Base-by-base conservation (phyloP, 2,888 invertebrate species). In the Alviniconcha strummeri region DNA sequence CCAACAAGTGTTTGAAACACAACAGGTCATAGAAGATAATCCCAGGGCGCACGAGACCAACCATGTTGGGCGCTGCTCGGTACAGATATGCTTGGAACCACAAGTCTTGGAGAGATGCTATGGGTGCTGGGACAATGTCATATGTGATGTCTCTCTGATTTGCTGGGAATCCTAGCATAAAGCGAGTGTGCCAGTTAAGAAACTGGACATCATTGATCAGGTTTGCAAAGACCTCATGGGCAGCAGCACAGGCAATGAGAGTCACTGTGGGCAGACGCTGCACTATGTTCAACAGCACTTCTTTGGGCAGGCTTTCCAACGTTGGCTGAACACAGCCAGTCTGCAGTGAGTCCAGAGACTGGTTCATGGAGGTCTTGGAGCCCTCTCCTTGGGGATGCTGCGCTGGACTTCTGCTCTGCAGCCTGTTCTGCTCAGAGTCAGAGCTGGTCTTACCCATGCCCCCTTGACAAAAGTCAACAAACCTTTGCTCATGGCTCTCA, bases 1-100 rank as follows among this genome's bases (percentile, higher is more conserved):
- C 82, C 54, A 82, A 19, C n/a, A 82, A 67, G 57, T 82, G 82
- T 55, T 82, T 74, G 64, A 82, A 82, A 17, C 76, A 75, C 67
- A 82, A n/a, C 52, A 82, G 75, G 54, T 82, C 76, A 19, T 75
- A 82, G 67, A 75, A 82, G 5, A 76, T 60, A 67, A 19, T 15
- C 4, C 76, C 76, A 15, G 82, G 64, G 52, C 75, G 56, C 55
- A 82, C 72, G n/a, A 75, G n/a, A n/a, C 82, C 75, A 8, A 67
- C 82, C 55, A 76, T 5, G 36, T 82, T 75, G 8, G 82, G 82
- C n/a, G 52, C 60, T 8, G 82, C 64, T 67, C 60, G 55, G 19
- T 72, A 15, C 4, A 82, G 76, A 57, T 82, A 82, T 0, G 76
- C 52, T 6, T 75, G 76, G 55, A 36, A 82, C 76, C 82, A 82